These are phyloP conservation scores for Paramisgurnus dabryanus DNA, from an alignment of 2,113 vertebrate genomes.

Conservation along the genomic window DNA sequence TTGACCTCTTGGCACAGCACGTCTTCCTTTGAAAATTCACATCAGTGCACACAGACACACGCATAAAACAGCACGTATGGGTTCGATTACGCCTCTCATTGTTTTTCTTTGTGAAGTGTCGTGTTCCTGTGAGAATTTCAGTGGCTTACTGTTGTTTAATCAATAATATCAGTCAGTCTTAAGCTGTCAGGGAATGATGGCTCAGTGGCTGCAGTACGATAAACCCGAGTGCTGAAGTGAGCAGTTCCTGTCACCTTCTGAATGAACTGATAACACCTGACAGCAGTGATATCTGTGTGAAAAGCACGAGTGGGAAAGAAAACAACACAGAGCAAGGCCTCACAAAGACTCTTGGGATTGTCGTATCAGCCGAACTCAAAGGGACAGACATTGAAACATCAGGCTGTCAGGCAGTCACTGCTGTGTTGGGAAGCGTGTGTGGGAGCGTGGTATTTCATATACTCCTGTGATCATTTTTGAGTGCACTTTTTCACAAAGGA, in stretches of 20 bases:
- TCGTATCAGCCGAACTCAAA: slow-evolving; percentile 53
- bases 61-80: not conserved
- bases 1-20: not conserved
- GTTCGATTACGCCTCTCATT: not conserved
- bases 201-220: not conserved
- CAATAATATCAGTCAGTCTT: not conserved
- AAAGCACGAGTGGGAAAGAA: slow-evolving; percentile 21
- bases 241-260: not conserved
- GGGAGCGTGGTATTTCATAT: not conserved
- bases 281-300: slow-evolving; percentile 11
- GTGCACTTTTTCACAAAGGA: too few relatives aligned
- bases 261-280: slow-evolving; percentile 20
- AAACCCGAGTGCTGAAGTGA: not conserved
- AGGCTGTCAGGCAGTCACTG: slow-evolving; percentile 71
- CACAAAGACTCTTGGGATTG: slow-evolving; percentile 7
- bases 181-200: slow-evolving; percentile 9
- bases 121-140: not conserved
- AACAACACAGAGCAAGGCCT: too few relatives aligned
- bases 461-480: too few relatives aligned
- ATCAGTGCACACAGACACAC: not conserved
- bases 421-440: slow-evolving; percentile 10
- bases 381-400: slow-evolving; percentile 56
- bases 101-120: not conserved
- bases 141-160: slow-evolving; percentile 13
- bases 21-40: not conserved